These are phyloP conservation scores for Drosophila diplacantha DNA, from an alignment of 2,888 invertebrate species.

Conservation along the genomic window DNA sequence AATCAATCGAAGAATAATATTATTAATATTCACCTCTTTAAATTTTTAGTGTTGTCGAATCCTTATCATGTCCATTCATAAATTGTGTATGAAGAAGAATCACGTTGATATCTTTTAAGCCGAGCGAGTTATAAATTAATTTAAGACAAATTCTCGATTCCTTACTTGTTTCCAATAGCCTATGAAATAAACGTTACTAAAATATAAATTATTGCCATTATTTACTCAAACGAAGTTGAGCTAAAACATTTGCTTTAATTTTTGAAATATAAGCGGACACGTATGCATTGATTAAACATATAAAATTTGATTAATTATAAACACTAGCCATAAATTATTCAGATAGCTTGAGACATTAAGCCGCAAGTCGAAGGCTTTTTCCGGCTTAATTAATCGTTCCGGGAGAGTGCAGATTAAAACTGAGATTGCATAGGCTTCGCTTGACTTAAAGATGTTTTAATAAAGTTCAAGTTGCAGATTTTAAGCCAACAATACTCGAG, in stretches of 20 bases:
- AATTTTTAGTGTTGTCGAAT: background rate
- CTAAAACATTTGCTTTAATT: background rate
- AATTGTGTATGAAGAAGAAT: background rate
- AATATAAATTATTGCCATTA: background rate
- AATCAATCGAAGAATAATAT: too few species aligned
- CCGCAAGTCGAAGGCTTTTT: background rate
- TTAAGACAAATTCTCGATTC: too few species aligned
- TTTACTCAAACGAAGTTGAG: background rate
- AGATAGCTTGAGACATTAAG: background rate
- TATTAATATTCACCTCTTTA: too few species aligned
- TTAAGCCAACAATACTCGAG: background rate
- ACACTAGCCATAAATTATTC: conserved; percentile 3
- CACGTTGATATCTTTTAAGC: too few species aligned
- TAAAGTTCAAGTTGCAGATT: conserved; percentile 6
- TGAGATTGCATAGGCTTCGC: background rate
- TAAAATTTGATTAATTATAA: background rate
- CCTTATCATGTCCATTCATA: background rate
- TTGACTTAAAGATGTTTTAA: conserved; percentile 1
- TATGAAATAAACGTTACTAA: background rate
- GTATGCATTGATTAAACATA: background rate
- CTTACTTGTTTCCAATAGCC: background rate
- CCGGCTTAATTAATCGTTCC: conserved; percentile 1
- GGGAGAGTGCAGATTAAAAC: background rate
- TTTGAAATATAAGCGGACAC: background rate
- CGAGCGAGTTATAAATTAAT: background rate